phyloP scores from a whole-genome alignment of 2,888 invertebrate genomes.

The Pachymerium ferrugineum region DNA sequence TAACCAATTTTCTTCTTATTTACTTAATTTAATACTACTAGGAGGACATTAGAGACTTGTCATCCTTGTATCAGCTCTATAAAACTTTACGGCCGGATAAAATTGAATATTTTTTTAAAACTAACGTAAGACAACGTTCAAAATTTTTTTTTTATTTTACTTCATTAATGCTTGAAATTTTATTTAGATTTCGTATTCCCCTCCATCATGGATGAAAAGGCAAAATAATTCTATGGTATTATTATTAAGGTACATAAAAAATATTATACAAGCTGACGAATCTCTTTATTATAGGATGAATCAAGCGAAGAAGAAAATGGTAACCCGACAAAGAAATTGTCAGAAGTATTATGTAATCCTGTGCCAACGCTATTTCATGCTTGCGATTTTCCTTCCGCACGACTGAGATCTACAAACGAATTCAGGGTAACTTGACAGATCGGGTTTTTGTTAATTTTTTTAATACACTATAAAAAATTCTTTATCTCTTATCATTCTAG shows the following conservation, averaged over 20 bases:
- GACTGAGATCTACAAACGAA: background rate
- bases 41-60: no score
- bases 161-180: background rate
- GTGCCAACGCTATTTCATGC: background rate
- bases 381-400: background rate
- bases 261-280: no score
- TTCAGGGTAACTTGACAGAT: background rate
- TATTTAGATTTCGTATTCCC: background rate
- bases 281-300: no score
- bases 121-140: no score
- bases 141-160: no score
- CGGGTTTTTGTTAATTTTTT: background rate
- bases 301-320: no score
- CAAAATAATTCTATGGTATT: no score
- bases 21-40: no score
- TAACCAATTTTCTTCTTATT: no score
- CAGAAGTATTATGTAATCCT: background rate
- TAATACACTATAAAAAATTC: background rate
- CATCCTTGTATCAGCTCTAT: no score
- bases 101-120: background rate
- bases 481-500: background rate
- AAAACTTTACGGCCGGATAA: background rate
- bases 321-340: background rate
- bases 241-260: no score
- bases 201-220: no score